Percentiles rank a stretch among this genome's conserved stretches.
phyloP scores from a whole-genome alignment of 2,888 invertebrate genomes.

The Agriopis marginaria region DNA sequence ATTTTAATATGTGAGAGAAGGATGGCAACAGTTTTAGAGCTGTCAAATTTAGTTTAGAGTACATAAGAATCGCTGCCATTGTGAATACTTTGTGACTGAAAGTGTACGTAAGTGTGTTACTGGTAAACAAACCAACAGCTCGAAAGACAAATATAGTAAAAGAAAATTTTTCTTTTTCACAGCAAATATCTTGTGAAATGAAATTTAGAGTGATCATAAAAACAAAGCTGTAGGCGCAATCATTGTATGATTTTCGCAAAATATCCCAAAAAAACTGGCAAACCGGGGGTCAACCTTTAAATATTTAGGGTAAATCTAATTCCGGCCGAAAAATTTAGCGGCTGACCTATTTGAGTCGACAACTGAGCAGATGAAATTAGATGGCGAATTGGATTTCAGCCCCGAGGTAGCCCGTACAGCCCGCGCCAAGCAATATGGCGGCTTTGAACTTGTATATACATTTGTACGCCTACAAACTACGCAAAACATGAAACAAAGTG shows the following conservation, averaged over 20 bases:
- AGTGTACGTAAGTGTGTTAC: no score
- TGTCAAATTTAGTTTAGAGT: no score
- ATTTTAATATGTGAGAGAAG: no score
- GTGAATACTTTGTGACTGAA: no score
- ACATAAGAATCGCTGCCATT: no score
- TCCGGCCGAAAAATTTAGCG: slow-evolving; percentile 44
- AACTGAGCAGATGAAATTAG: slow-evolving; percentile 42
- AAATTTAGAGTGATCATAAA: background rate
- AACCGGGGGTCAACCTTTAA: slow-evolving; percentile 38
- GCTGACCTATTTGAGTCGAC: slow-evolving; percentile 45
- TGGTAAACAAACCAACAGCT: no score
- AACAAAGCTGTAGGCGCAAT: background rate
- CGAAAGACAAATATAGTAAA: background rate
- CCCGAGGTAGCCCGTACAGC: background rate
- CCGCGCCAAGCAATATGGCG: background rate
- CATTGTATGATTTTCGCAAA: background rate
- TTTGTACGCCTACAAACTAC: no score
- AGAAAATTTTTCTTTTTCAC: background rate
- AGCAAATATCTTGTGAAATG: background rate
- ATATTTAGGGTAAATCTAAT: slow-evolving; percentile 47
- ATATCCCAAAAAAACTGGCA: slow-evolving; percentile 8
- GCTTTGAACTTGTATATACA: background rate
- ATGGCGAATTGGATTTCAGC: slow-evolving; percentile 34
- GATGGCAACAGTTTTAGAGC: no score
- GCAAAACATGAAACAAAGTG: no score